Evolutionary conservation across 2,888 invertebrate species (phyloP), one percentile per base, ranked within the genome.

Genomic region (Ormia ochracea): DNA sequence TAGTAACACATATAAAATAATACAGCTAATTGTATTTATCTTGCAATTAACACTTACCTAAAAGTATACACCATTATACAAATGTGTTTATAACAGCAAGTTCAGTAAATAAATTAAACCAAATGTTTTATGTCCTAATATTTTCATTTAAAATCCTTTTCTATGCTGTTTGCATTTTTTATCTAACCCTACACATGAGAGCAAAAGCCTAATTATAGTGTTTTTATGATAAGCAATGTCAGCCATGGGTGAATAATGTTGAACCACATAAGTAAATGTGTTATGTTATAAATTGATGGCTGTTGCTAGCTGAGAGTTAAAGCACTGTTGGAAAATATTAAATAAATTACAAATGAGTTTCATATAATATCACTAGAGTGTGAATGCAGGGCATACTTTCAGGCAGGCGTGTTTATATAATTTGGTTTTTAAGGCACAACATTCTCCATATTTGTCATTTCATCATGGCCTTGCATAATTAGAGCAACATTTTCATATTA

Each of bases 381-480:
- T 56, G 10, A 54, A 17, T 50, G 50, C 58, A 48, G 9, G 68
- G 75, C 52, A 28, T 54, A 69, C 45, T 54, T 76, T 61, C n/a
- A 56, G 45, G 63, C 31, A 21, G 14, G n/a, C 5, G 4, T 14
- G 4, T 28, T 26, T 50, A 3, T 14, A 9, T 9, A 9, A 6
- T 26, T 23, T 14, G 2, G 7, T 26, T 2, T 12, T 38, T 17
- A n/a, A n/a, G 21, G 10, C 12, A 14, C n/a, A n/a, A n/a, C n/a
- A n/a, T n/a, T n/a, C n/a, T n/a, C n/a, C n/a, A n/a, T n/a, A 19
- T 48, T 19, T 50, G 48, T 3, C 1, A 28, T 50, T 52, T 66
- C 38, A 41, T 72, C 23, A 52, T 23, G 54, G 61, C 63, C 76
- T 69, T 76, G 69, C 45, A 76, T 76, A 76, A 69, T 69, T 76